Evolutionary conservation across 2,888 invertebrate genomes (phyloP).

Genomic region (Luperina nickerlii): DNA sequence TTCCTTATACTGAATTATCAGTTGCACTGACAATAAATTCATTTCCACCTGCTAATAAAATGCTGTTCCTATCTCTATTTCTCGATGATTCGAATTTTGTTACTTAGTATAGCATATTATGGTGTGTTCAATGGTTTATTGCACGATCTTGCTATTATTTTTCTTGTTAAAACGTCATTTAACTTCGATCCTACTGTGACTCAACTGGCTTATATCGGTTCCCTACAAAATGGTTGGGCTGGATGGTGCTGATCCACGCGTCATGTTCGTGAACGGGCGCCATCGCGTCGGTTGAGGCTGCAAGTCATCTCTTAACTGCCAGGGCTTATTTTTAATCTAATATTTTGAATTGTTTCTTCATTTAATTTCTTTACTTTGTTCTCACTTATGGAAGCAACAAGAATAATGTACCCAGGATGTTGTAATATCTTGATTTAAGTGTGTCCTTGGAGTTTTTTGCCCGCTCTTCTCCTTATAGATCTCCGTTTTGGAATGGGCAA

Average conservation of each 20-base stretch:
- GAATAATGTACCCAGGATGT: not conserved
- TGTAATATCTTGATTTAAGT: no score
- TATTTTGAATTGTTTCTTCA: not conserved
- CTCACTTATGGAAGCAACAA: not conserved
- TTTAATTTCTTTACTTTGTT: not conserved
- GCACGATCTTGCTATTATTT: not conserved
- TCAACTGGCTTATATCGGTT: not conserved
- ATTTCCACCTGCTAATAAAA: conserved; percentile 57
- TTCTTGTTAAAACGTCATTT: not conserved
- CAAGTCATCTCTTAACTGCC: no score
- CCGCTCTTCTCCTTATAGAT: no score
- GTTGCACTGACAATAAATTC: conserved; percentile 59
- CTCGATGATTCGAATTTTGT: conserved; percentile 38
- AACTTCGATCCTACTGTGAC: not conserved
- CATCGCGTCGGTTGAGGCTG: not conserved
- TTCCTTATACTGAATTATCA: conserved; percentile 67
- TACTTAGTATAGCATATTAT: conserved; percentile 10
- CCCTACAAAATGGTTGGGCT: not conserved
- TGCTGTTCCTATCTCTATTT: conserved; percentile 62
- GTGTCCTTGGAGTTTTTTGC: no score
- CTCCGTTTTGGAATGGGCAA: not conserved
- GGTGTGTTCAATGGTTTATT: conserved; percentile 30
- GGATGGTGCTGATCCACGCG: no score
- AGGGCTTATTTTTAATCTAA: not conserved
- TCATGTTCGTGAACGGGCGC: not conserved